Evolutionary conservation across 2,113 vertebrate genomes (phyloP), one percentile per base, ranked within the genome.

Genomic region (Pica pica): DNA sequence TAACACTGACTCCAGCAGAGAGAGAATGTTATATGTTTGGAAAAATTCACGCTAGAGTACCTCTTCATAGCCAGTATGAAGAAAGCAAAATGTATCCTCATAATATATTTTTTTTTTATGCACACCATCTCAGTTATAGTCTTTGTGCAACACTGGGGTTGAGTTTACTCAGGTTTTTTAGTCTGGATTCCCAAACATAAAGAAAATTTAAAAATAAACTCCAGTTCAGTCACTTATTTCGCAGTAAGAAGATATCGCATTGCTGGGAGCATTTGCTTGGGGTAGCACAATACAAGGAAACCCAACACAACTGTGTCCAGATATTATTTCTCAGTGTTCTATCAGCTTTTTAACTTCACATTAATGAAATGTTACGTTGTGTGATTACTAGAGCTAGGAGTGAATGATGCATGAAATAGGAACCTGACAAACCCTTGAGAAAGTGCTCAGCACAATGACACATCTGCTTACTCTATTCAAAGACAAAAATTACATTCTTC

Each of bases 281-380:
- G 11, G 42, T 49, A 69, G 28, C 74, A 64, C 21, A 68, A 9
- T 37, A 61, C 49, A 42, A 41, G 15, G 20, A 64, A 93, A 90
- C 37, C 13, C 8, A 75, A 8, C 11, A 71, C 2, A 1, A 35
- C 30, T 50, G 10, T 3, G 10, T 27, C 81, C 70, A 95, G 70
- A 52, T 60, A 87, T 57, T 63, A 78, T 90, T 96, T 88, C 52
- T 93, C 39, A 81, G 21, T 85, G 78, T 82, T 52, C 22, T 75
- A 74, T 87, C 50, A 33, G 19, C 18, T 93, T 87, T 96, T 94
- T 49, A 96, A 88, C 71, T 69, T 44, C 76, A 10, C 23, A 76
- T 64, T 92, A 92, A 91, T 78, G 27, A 94, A 89, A 86, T 69
- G 15, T 79, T 88, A 57, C 61, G 96, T 95, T 73, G 6, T 44